These are phyloP conservation scores for Leucozona laternaria DNA, from an alignment of 2,888 invertebrate genomes.

Conservation along the genomic window DNA sequence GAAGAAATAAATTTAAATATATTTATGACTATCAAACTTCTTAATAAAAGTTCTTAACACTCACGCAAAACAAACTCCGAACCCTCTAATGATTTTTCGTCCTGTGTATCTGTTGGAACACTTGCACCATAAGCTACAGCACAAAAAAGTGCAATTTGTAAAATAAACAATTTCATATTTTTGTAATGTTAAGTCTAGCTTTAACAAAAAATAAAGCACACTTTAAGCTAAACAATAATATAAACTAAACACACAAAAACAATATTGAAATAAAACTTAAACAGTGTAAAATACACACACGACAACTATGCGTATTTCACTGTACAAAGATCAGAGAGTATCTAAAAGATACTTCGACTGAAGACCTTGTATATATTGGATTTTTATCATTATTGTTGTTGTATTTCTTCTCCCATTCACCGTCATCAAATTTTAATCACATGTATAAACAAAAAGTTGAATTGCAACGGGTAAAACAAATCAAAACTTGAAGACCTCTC, in stretches of 20 bases:
- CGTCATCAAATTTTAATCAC: conserved; percentile 42
- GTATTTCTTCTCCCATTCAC: conserved; percentile 54
- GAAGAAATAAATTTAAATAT: not conserved
- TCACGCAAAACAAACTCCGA: conserved; percentile 67
- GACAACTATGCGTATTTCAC: conserved; percentile 52
- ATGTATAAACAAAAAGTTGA: conserved; percentile 19
- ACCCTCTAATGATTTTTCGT: not conserved
- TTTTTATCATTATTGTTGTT: conserved; percentile 38
- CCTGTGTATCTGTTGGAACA: conserved; percentile 29
- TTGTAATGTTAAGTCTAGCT: not conserved
- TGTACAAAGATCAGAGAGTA: conserved; percentile 66
- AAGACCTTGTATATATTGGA: conserved; percentile 72
- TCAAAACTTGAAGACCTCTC: conserved; percentile 70
- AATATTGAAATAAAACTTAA: conserved; percentile 3
- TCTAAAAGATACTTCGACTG: conserved; percentile 66
- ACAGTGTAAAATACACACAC: conserved; percentile 1
- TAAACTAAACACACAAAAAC: conserved; percentile 21
- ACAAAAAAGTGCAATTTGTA: conserved; percentile 62
- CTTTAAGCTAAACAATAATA: not conserved
- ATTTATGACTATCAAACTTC: not conserved
- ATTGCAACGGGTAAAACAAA: conserved; percentile 62
- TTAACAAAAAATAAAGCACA: conserved; percentile 5
- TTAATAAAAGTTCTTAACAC: conserved; percentile 36
- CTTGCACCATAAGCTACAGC: conserved; percentile 55
- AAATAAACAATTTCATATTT: conserved; percentile 62